Conservation (phyloP, 2,797 vertebrate species). For the Rhabdophis nuchalis region DNA sequence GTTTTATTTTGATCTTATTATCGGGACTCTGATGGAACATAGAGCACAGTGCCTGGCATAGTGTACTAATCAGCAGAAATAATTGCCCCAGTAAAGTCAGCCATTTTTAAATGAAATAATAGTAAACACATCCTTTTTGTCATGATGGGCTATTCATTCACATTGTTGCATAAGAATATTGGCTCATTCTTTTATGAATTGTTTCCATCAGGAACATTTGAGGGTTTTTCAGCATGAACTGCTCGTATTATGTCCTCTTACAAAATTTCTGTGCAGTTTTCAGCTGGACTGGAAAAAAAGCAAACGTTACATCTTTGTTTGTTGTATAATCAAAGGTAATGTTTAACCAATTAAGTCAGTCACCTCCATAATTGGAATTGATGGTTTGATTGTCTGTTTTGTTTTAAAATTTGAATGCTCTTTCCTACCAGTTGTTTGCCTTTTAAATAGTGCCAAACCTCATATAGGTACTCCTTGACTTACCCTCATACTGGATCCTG, state of each 20-base stretch:
- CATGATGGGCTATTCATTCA: neutral
- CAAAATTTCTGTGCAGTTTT: neutral
- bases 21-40: neutral
- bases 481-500: no score
- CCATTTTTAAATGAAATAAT: neutral
- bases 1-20: neutral
- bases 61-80: neutral
- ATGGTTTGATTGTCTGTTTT: no score
- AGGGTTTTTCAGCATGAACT: neutral
- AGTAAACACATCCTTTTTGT: neutral
- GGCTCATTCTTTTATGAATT: neutral
- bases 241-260: neutral
- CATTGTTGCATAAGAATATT: neutral
- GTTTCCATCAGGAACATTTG: neutral
- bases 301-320: neutral
- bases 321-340: neutral
- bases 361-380: neutral
- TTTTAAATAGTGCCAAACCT: no score
- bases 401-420: no score
- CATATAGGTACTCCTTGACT: no score
- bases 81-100: neutral
- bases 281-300: neutral
- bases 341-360: neutral
- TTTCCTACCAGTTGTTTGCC: no score
- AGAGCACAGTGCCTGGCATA: neutral